A percentile compares a stretch with the other conserved stretches of the same genome.
Evolutionary conservation across 2,888 invertebrate genomes (phyloP).

Genomic region (Yponomeuta plumbellus): DNA sequence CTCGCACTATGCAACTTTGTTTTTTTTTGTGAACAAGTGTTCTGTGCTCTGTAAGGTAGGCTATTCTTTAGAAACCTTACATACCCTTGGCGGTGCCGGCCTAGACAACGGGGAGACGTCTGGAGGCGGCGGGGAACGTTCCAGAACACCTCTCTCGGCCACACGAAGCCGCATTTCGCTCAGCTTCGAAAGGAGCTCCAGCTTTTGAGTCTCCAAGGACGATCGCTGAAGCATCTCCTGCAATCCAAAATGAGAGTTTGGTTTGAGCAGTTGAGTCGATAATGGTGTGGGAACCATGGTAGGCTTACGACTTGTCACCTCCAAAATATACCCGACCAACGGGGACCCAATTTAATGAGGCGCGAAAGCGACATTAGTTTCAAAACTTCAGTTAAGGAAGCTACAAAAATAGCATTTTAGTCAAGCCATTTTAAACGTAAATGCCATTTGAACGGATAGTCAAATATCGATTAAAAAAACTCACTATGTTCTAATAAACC

Average conservation of each 20-base stretch:
- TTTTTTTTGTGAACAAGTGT: too few species aligned
- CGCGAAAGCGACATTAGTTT: neutral
- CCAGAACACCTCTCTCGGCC: conserved; percentile 90
- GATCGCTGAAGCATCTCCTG: conserved; percentile 92
- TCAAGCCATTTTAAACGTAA: too few species aligned
- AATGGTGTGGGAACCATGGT: neutral
- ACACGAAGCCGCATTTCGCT: conserved; percentile 93
- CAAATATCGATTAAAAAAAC: too few species aligned
- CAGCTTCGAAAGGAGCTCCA: conserved; percentile 94
- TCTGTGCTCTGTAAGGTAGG: too few species aligned
- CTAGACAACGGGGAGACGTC: conserved; percentile 49
- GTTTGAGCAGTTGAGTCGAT: neutral
- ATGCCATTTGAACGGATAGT: too few species aligned
- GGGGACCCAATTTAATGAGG: neutral
- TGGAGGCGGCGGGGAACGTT: conserved; percentile 75
- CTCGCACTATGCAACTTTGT: too few species aligned
- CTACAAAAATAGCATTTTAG: too few species aligned
- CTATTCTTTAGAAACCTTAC: neutral
- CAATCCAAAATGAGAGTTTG: conserved; percentile 19
- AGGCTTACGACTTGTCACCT: too few species aligned
- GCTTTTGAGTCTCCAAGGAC: conserved; percentile 94
- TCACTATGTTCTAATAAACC: too few species aligned
- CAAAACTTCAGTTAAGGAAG: too few species aligned
- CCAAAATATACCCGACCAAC: too few species aligned
- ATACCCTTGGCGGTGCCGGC: conserved; percentile 65